Base-by-base conservation (phyloP, 2,797 vertebrate species). In the Protonibea diacanthus region DNA sequence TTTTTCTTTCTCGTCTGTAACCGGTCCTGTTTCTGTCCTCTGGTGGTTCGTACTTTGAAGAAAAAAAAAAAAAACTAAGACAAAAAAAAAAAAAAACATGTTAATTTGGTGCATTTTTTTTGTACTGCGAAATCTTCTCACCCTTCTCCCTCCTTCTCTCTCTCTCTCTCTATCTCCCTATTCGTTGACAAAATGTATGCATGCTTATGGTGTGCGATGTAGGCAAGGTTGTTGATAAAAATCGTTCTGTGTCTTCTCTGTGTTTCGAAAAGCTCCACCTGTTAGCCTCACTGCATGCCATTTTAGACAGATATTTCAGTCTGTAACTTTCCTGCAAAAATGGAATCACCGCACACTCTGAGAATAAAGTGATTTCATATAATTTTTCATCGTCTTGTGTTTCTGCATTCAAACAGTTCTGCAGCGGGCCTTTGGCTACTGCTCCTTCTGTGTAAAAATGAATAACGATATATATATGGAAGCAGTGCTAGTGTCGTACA, bases 331-430 rank as follows among this genome's bases (percentile, higher is more conserved):
- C 93, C 95, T 96, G 95, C 93, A 90, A 89, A 95, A 96, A 95
- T 97, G 96, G 96, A 98, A 97, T 98, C 97, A 97, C 97, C 93
- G 91, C 95, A 95, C 97, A 96, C 95, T 85, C 86, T 96, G 96
- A 97, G 88, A 85, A 96, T 95, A 96, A 96, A 93, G 95, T 97
- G 96, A 97, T 97, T 97, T 97, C 96, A 96, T 95, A 92, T 73
- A 79, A 93, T 87, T 89, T 88, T 83, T 89, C 87, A 88, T 94
- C 70, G 92, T 94, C 91, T 85, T 93, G 91, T 93, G 90, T 94
- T 93, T 92, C 83, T 93, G 83, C 89, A 89, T 89, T 88, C 68
- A 55, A 85, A 72, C 65, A 6, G 29, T 40, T 12, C 70, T 58
- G 74, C 61, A 27, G 63, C 71, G 10, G 61, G 55, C 61, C 48